Evolutionary conservation across 64 coral and sea anemone species (phyloP).

Genomic region (Astreopora myriophthalma): DNA sequence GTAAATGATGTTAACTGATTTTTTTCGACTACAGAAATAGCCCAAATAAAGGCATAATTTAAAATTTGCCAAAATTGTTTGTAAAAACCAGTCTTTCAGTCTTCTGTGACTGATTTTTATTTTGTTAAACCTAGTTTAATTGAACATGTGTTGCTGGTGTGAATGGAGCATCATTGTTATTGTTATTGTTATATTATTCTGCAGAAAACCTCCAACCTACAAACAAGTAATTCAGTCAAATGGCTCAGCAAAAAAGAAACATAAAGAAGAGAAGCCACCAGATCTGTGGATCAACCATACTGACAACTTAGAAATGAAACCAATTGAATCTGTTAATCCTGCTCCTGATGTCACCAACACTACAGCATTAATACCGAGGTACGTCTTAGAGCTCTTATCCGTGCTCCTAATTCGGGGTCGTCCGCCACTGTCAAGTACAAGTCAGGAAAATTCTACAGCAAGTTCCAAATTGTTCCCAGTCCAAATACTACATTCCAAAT

Average conservation of each 20-base stretch:
- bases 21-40: no score
- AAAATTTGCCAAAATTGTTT: no score
- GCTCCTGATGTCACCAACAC: constrained; percentile 52
- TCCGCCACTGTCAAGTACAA: neutral
- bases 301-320: constrained; percentile 91
- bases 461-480: no score
- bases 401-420: neutral
- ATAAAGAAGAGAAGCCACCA: constrained; percentile 79
- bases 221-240: constrained; percentile 81
- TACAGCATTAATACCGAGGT: constrained; percentile 61
- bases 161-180: no score
- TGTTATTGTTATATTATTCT: neutral
- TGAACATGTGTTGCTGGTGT: no score
- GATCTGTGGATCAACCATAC: constrained; percentile 90
- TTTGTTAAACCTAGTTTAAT: no score
- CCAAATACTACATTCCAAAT: no score
- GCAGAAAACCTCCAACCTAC: constrained; percentile 82
- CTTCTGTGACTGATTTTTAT: no score
- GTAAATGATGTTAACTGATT: no score
- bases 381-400: neutral
- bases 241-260: constrained; percentile 86
- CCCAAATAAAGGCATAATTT: no score
- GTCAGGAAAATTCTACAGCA: no score
- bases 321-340: constrained; percentile 60
- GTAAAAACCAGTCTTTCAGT: no score